Evolutionary conservation across 2,888 invertebrate genomes (phyloP).

Genomic region (Oligia strigilis): DNA sequence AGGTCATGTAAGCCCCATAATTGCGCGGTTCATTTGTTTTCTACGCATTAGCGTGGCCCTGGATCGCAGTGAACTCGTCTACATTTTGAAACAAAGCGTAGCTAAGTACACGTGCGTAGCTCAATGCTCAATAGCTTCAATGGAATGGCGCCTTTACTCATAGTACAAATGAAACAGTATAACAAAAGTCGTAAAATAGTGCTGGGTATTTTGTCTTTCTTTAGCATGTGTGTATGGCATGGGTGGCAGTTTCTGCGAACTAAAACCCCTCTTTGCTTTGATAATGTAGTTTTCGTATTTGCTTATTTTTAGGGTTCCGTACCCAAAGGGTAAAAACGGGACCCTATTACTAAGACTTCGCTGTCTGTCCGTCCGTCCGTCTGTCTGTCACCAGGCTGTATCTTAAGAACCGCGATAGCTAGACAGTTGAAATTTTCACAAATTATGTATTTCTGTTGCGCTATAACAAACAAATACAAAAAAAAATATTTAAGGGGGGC

Average conservation of each 20-base stretch:
- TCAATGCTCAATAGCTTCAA: neutral
- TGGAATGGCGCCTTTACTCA: slow-evolving; percentile 7
- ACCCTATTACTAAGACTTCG: no score
- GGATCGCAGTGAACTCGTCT: neutral
- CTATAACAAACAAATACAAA: no score
- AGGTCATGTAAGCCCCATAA: no score
- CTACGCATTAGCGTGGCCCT: no score
- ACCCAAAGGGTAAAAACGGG: no score
- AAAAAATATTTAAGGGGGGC: no score
- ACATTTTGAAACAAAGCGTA: neutral
- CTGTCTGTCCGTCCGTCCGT: no score
- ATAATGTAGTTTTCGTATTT: slow-evolving; percentile 35
- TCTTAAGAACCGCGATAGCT: no score
- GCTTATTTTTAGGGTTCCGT: slow-evolving; percentile 3
- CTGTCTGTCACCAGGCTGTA: no score
- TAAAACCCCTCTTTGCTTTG: slow-evolving; percentile 49
- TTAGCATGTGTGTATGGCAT: slow-evolving; percentile 39
- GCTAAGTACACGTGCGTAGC: neutral
- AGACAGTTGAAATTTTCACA: no score
- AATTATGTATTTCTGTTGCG: no score
- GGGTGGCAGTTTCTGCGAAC: slow-evolving; percentile 27
- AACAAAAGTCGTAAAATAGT: slow-evolving; percentile 60
- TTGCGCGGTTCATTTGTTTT: no score
- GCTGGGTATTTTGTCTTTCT: slow-evolving; percentile 46
- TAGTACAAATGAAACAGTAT: slow-evolving; percentile 42